Evolutionary conservation across 1,140 invertebrate genomes (phyloP).

Genomic region (Tetraneura akinire): DNA sequence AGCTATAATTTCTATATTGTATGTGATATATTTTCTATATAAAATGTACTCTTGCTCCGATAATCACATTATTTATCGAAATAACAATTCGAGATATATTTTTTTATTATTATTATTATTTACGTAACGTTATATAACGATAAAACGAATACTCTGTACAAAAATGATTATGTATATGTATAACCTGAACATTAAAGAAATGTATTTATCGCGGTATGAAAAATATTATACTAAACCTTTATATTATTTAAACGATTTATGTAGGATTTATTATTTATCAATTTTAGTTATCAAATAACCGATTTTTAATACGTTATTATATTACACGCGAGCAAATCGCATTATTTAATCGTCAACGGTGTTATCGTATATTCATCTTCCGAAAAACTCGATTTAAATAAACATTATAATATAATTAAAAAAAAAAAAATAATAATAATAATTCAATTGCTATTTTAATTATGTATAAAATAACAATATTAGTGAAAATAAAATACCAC

Average conservation of each 20-base stretch:
- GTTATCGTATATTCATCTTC: too few species aligned
- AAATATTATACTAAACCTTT: neutral
- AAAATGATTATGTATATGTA: neutral
- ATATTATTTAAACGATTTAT: neutral
- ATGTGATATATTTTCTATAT: neutral
- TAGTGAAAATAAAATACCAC: too few species aligned
- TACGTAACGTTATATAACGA: neutral
- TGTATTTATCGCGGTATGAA: neutral
- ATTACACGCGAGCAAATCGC: too few species aligned
- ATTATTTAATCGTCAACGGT: too few species aligned
- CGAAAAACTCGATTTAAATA: too few species aligned
- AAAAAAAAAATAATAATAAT: neutral
- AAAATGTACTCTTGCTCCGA: neutral
- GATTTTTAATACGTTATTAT: neutral
- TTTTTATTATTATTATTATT: neutral
- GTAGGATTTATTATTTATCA: neutral
- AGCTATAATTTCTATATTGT: neutral
- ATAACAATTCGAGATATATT: neutral
- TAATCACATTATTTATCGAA: constrained; percentile 3
- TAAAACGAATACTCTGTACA: neutral
- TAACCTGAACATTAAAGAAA: neutral
- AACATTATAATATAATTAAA: too few species aligned
- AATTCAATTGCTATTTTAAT: neutral
- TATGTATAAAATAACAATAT: too few species aligned
- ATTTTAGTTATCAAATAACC: neutral